A percentile compares a stretch with the other conserved stretches of the same genome.
Evolutionary conservation across 1,140 invertebrate species (phyloP).

Genomic region (Chymomyza costata): DNA sequence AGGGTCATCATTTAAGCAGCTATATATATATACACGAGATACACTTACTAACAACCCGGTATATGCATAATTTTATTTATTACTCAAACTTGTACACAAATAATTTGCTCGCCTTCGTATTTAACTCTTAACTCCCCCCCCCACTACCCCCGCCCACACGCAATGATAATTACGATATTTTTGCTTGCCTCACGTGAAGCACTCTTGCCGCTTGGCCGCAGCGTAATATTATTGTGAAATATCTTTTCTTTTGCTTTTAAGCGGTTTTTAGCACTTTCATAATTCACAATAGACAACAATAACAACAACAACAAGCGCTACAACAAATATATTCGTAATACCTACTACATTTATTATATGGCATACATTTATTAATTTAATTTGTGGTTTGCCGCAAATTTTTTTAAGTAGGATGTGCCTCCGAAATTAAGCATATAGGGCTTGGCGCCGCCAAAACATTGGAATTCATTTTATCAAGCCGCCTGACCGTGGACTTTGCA

Average conservation of each 20-base stretch:
- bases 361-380: conserved; percentile 24
- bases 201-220: conserved; percentile 16
- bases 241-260: conserved; percentile 9
- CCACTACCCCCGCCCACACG: not conserved
- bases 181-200: conserved; percentile 23
- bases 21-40: conserved; percentile 1
- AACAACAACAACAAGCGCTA: conserved; percentile 6
- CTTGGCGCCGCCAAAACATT: too few species aligned
- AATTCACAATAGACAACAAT: conserved; percentile 18
- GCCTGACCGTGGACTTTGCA: too few species aligned
- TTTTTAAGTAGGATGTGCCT: too few species aligned
- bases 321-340: not conserved
- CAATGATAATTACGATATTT: conserved; percentile 19
- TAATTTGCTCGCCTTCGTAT: too few species aligned
- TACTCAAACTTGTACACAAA: too few species aligned
- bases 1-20: conserved; percentile 47
- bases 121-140: too few species aligned
- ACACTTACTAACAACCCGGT: conserved; percentile 5
- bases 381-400: too few species aligned
- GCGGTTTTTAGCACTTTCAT: conserved; percentile 36
- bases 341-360: conserved; percentile 16
- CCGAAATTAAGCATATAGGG: too few species aligned
- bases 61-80: too few species aligned
- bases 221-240: conserved; percentile 29
- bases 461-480: too few species aligned